Conservation (phyloP, 2,888 invertebrate species). For the Actias luna region DNA sequence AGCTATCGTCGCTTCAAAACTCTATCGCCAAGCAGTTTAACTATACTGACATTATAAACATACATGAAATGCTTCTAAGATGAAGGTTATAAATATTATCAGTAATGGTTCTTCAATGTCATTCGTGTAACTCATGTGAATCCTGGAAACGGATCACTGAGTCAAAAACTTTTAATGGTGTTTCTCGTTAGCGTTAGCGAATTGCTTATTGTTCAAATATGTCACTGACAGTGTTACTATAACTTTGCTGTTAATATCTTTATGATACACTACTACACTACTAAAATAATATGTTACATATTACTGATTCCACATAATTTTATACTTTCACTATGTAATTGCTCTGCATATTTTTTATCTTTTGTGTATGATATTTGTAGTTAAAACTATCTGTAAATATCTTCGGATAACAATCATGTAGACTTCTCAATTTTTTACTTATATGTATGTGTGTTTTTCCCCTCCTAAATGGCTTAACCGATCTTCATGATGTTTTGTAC, state of each 20-base stretch:
- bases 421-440: too few relatives aligned
- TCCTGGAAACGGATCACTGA: constrained; percentile 43
- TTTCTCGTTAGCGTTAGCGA: constrained; percentile 47
- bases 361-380: too few relatives aligned
- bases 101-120: background rate
- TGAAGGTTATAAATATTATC: background rate
- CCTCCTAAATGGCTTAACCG: too few relatives aligned
- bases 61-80: background rate
- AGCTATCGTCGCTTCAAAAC: too few relatives aligned
- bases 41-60: too few relatives aligned
- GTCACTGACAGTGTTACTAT: background rate
- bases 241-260: background rate
- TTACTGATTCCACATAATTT: background rate
- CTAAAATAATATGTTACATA: background rate
- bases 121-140: background rate
- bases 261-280: background rate
- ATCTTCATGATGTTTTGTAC: too few relatives aligned
- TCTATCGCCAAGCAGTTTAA: background rate
- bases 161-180: constrained; percentile 67
- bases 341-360: too few relatives aligned
- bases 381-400: too few relatives aligned
- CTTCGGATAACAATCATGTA: too few relatives aligned
- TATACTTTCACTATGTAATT: background rate
- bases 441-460: too few relatives aligned
- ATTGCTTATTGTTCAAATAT: constrained; percentile 8